Evolutionary conservation across 2,113 vertebrate genomes (phyloP).

Genomic region (Leptobrachium ailaonicum): DNA sequence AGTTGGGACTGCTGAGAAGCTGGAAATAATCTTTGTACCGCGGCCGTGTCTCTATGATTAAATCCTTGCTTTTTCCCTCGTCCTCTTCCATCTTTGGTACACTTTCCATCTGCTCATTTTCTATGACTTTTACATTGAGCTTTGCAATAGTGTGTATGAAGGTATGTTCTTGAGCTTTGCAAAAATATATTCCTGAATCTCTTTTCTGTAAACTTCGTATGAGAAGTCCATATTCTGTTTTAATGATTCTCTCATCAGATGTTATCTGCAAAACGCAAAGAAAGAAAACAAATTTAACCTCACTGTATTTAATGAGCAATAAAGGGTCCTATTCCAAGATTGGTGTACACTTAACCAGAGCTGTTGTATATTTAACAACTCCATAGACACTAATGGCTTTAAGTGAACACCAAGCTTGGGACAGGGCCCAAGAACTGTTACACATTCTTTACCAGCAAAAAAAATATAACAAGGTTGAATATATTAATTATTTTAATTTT

Average conservation of each 20-base stretch:
- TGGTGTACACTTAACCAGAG: no score
- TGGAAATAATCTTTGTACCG: slow-evolving; percentile 94
- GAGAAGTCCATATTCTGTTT: slow-evolving; percentile 85
- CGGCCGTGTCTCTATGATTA: slow-evolving; percentile 74
- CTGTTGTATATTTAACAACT: no score
- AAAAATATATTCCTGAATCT: slow-evolving; percentile 84
- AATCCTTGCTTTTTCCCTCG: slow-evolving; percentile 71
- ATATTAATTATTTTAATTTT: no score
- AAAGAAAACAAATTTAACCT: neutral
- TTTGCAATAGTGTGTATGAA: slow-evolving; percentile 84
- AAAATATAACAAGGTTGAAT: no score
- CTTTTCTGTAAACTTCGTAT: slow-evolving; percentile 83
- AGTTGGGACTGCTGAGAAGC: slow-evolving; percentile 80
- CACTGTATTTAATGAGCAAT: no score
- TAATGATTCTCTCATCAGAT: slow-evolving; percentile 84
- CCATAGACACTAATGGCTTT: no score
- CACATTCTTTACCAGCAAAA: no score
- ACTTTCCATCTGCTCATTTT: slow-evolving; percentile 79
- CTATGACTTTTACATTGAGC: slow-evolving; percentile 82
- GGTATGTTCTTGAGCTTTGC: slow-evolving; percentile 88
- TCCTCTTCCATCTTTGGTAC: slow-evolving; percentile 70
- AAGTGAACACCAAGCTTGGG: no score
- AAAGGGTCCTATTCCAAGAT: no score
- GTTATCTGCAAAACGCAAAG: slow-evolving; percentile 71
- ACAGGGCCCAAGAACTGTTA: no score